Evolutionary conservation across 2,888 invertebrate genomes (phyloP), one percentile per base, ranked within the genome.

Genomic region (Heteropelma amictum): DNA sequence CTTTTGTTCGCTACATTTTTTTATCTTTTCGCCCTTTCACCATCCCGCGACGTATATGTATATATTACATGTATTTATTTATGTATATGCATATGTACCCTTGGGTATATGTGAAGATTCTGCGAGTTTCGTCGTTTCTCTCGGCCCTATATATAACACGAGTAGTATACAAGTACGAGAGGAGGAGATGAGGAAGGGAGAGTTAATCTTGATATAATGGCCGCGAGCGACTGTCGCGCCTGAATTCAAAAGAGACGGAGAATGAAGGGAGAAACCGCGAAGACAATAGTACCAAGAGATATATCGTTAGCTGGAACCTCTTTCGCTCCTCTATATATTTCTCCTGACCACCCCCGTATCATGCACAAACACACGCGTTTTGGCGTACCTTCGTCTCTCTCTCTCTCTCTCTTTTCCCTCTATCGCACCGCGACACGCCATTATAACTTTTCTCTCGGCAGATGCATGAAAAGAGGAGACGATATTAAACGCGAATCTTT

Each of bases 121-220:
- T 47, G 7, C 49, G 49, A 58, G 38, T 40, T 67, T 61, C 49
- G 40, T 47, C 42, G 61, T 63, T 63, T 61, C 64, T 72, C 65
- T n/a, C n/a, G n/a, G 63, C 47, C 51, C 49, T 72, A 61, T 67
- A 26, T n/a, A n/a, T n/a, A n/a, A n/a, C 56, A 42, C 35, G n/a
- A 3, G 19, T 30, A 30, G 8, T 19, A 19, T 17, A 45, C n/a
- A 21, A 38, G 19, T 38, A 38, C n/a, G 33, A 33, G 30, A 17
- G 42, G n/a, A 58, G 49, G 49, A 61, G 30, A 23, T 33, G 21
- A 51, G 51, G 60, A 65, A 54, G 61, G 84, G 85, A 83, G 87
- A 87, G 86, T 87, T 87, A 87, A 87, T 87, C 87, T 87, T 87
- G 87, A 87, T 87, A 87, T 87, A 87, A 87, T 87, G 87, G 87